Base-by-base conservation (phyloP, 2,888 invertebrate species). In the Antheraea yamamai region DNA sequence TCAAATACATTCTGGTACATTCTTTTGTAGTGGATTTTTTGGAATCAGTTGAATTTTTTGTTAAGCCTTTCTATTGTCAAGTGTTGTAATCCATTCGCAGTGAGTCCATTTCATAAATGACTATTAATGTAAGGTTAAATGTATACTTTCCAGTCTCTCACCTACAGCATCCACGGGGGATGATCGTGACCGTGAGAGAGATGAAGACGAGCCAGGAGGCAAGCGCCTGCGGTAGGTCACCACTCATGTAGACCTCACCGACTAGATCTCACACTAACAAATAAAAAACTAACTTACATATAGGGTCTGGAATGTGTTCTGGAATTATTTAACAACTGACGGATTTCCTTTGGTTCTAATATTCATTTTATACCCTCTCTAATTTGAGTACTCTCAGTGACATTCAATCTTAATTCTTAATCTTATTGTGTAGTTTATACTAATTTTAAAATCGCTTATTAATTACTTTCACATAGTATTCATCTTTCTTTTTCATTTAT, bases 141-240 rank as follows among this genome's bases (percentile, higher is more conserved):
- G 39, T 75, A 76, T 77, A 72, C 0, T 75, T 88, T 88, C 12
- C 91, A 94, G 94, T 3, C 85, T 94, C 8, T 89, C 92, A 12
- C 88, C 93, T 1, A 87, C 89, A 52, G 87, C 92, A 64, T 87
- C 91, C 12, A 83, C 88, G 6, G 91, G 91, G 23, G 89, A 89
- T 23, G 91, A 92, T 0, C 85, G 90, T n/a, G 91, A 92, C 0
- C 85, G 90, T 0, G 91, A 91, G 0, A 86, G 90, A 0, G 93
- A 93, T 81, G 89, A 94, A 77, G 90, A 93, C 83, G 89, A 90
- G 78, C 87, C 89, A 26, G 94, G 95, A 14, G 83, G 87, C 78
- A 96, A 96, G 83, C 94, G 95, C 47, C 86, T 92, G 78, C 92
- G 95, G 78, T 96, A 96, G 91, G 94, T 95, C 88, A 84, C 87